Conservation (phyloP, 2,113 vertebrate species). For the Pseudorasbora parva region DNA sequence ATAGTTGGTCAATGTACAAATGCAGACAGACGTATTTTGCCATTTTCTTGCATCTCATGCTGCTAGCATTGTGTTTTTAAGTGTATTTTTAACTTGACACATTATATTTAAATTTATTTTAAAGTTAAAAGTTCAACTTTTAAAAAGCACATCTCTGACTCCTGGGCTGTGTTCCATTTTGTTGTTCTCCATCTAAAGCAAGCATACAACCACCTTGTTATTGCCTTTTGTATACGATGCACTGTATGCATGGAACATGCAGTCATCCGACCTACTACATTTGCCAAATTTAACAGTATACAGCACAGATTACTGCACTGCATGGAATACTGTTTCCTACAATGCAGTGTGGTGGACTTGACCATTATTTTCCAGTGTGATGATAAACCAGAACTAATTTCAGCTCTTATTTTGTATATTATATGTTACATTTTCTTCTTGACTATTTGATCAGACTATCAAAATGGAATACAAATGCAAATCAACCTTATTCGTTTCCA, state of each 20-base stretch:
- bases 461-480: not conserved
- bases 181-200: not conserved
- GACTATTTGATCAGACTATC: not conserved
- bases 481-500: not conserved
- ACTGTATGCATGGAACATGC: not conserved
- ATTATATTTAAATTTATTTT: not conserved
- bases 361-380: not conserved
- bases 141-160: not conserved
- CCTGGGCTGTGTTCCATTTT: not conserved
- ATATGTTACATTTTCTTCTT: not conserved
- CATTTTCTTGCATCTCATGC: not conserved
- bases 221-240: not conserved
- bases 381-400: not conserved
- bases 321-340: not conserved
- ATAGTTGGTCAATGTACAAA: slow-evolving; percentile 3
- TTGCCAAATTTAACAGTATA: no score
- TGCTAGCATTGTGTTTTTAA: not conserved
- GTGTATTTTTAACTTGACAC: slow-evolving; percentile 14
- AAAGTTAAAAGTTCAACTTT: slow-evolving; percentile 5
- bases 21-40: not conserved
- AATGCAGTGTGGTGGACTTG: not conserved
- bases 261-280: no score
- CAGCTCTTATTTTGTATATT: not conserved
- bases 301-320: no score
- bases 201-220: not conserved